phyloP scores from a whole-genome alignment of 2,113 vertebrate genomes.

The Axis porcinus region DNA sequence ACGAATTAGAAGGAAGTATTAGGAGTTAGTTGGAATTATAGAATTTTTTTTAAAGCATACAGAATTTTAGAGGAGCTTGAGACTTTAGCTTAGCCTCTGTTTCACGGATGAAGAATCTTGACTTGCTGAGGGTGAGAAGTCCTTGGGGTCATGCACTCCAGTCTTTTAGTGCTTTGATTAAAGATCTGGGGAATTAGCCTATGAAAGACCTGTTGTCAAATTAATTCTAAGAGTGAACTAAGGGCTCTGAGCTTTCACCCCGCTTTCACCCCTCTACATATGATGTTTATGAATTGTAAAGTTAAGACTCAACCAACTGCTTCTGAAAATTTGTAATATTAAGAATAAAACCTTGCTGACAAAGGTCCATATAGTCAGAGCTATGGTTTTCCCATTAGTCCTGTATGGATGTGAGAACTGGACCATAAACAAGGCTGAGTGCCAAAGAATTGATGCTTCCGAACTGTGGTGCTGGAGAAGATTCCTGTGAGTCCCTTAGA shows the following conservation, averaged over 20 bases:
- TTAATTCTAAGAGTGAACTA: background rate
- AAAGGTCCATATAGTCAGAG: accelerated
- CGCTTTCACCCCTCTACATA: background rate
- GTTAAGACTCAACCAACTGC: background rate
- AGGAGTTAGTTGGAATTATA: background rate
- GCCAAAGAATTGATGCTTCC: background rate
- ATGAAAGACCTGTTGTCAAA: background rate
- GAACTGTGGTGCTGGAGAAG: background rate
- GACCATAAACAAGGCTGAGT: background rate
- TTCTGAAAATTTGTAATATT: background rate
- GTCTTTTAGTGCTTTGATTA: background rate
- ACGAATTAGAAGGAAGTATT: background rate
- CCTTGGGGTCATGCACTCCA: background rate
- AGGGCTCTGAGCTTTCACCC: background rate
- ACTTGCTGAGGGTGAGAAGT: background rate
- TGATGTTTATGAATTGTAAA: background rate
- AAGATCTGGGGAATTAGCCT: background rate
- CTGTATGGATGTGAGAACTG: background rate
- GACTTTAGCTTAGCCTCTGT: background rate
- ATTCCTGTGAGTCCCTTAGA: background rate
- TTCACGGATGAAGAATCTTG: background rate
- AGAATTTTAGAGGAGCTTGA: background rate
- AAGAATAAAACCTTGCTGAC: background rate
- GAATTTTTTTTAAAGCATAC: background rate
- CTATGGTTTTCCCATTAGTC: background rate